Conservation (phyloP, 2,797 vertebrate genomes). For the Somateria mollissima region DNA sequence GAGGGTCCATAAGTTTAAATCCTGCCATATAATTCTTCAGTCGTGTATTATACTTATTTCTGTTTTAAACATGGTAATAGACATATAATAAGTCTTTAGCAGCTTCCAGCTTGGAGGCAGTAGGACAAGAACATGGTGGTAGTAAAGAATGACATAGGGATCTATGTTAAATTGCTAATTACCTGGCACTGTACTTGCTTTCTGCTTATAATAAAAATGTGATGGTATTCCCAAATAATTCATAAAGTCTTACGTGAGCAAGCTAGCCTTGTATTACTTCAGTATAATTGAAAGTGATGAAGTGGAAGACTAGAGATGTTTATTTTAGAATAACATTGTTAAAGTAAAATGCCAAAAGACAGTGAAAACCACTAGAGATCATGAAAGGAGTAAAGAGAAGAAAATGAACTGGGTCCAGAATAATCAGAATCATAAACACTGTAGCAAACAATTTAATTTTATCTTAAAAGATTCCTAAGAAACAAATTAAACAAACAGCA, state of each 20-base stretch:
- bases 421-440: constrained; percentile 1
- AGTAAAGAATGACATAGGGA: no score
- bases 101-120: constrained; percentile 48
- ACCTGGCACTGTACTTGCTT: constrained; percentile 29
- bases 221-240: constrained; percentile 55
- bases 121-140: constrained; percentile 6
- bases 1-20: constrained; percentile 34
- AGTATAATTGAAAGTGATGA: constrained; percentile 72
- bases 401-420: neutral
- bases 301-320: constrained; percentile 60
- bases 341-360: constrained; percentile 51
- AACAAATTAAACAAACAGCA: neutral
- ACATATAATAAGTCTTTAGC: neutral
- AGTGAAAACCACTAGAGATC: neutral
- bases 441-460: neutral
- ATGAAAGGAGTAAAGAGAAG: neutral
- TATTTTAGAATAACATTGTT: constrained; percentile 30
- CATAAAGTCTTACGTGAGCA: constrained; percentile 18
- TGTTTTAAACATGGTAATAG: constrained; percentile 45
- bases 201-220: constrained; percentile 18
- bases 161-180: neutral
- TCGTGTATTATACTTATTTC: constrained; percentile 24
- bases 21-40: constrained; percentile 1
- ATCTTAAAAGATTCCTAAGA: neutral
- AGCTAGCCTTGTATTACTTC: constrained; percentile 3